phyloP scores from a whole-genome alignment of 1,140 invertebrate genomes.

The Chironomus tepperi region DNA sequence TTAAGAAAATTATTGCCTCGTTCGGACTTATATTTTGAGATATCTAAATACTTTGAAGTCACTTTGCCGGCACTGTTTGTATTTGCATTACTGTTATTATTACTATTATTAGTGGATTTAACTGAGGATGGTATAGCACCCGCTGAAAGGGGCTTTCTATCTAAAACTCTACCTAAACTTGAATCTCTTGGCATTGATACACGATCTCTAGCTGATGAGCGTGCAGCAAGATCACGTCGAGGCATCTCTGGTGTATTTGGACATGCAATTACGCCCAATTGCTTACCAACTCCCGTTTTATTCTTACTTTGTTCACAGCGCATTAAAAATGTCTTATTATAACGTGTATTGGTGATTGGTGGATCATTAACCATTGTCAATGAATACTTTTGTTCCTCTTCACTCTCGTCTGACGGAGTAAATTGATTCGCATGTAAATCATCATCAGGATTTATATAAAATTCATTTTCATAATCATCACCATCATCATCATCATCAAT shows the following conservation, averaged over 20 bases:
- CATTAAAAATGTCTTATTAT: constrained; percentile 45
- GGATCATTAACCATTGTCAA: constrained; percentile 26
- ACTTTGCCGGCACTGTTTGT: constrained; percentile 28
- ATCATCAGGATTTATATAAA: constrained; percentile 39
- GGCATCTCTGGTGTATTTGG: constrained; percentile 46
- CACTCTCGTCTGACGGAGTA: constrained; percentile 33
- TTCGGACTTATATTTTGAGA: constrained; percentile 48
- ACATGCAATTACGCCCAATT: constrained; percentile 38
- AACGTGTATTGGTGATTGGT: constrained; percentile 44
- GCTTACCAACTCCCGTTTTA: constrained; percentile 32
- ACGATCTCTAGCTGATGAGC: constrained; percentile 30
- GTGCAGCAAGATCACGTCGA: constrained; percentile 31
- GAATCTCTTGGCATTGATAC: constrained; percentile 39
- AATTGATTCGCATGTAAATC: constrained; percentile 29
- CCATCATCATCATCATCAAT: constrained; percentile 31
- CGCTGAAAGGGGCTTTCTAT: constrained; percentile 37
- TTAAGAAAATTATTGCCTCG: constrained; percentile 45
- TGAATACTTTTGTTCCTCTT: constrained; percentile 19
- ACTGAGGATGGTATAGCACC: constrained; percentile 29
- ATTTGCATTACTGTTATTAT: constrained; percentile 12
- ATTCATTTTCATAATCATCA: constrained; percentile 37
- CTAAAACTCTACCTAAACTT: constrained; percentile 37
- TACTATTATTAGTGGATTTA: constrained; percentile 24
- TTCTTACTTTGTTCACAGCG: constrained; percentile 39
- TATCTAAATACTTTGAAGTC: constrained; percentile 45